These are phyloP conservation scores for Bubo blakistoni DNA, from an alignment of 2,113 vertebrate species.

Conservation along the genomic window DNA sequence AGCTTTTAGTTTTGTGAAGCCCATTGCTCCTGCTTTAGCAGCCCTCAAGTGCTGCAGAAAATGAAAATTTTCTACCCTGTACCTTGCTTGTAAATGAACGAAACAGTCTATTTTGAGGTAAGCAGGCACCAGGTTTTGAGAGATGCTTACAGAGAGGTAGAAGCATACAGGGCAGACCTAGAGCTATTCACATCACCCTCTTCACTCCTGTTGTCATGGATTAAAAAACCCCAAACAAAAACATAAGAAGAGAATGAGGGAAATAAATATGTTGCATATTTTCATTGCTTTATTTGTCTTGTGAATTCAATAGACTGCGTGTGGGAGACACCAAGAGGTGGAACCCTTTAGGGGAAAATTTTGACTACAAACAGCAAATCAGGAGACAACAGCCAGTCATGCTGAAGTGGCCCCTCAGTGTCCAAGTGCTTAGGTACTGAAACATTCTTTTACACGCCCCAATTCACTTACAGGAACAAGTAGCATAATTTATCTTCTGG, in stretches of 20 bases:
- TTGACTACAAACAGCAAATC: background rate
- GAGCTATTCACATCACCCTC: background rate
- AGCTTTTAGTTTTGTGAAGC: background rate
- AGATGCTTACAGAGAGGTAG: background rate
- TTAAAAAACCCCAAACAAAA: background rate
- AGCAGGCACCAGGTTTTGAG: background rate
- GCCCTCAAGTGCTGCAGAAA: background rate
- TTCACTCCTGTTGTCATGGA: background rate
- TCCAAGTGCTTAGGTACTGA: slow-evolving; percentile 11
- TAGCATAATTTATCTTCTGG: slow-evolving; percentile 64
- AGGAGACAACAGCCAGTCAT: background rate
- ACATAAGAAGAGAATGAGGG: background rate
- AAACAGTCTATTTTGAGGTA: background rate
- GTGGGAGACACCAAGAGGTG: background rate
- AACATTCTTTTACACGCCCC: slow-evolving; percentile 46
- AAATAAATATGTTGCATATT: background rate
- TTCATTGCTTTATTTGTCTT: background rate
- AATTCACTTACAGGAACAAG: slow-evolving; percentile 58
- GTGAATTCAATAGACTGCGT: background rate
- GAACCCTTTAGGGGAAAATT: background rate
- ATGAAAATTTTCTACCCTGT: background rate
- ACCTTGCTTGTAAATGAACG: background rate
- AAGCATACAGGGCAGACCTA: background rate
- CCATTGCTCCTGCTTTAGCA: background rate
- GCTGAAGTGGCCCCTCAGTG: background rate